phyloP scores from a whole-genome alignment of 2,113 vertebrate genomes.

The Mus spicilegus region DNA sequence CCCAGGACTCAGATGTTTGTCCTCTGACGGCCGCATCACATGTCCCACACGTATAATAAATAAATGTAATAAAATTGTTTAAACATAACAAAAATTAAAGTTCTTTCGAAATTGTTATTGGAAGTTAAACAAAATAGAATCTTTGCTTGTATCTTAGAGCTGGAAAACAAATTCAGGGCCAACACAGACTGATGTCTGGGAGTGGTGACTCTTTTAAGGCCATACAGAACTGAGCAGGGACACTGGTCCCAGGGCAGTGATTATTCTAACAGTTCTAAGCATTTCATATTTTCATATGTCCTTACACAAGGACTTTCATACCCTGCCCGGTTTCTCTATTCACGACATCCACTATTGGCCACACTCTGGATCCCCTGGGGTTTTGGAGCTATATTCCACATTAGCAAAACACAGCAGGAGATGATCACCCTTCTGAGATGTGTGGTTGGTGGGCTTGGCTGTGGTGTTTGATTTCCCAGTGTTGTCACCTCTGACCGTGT shows the following conservation, averaged over 20 bases:
- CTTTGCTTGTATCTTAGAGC: not conserved
- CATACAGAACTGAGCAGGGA: not conserved
- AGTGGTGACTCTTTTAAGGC: not conserved
- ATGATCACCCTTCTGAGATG: slow-evolving; percentile 33
- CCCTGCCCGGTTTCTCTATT: not conserved
- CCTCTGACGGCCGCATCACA: too few relatives aligned
- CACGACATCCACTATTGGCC: slow-evolving; percentile 55
- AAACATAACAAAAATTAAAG: not conserved
- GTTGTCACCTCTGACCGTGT: not conserved
- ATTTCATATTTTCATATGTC: slow-evolving; percentile 40
- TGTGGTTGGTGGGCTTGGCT: not conserved
- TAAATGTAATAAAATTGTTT: not conserved
- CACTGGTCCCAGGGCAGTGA: not conserved
- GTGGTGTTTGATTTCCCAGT: slow-evolving; percentile 10
- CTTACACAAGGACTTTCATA: not conserved
- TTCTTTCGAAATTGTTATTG: slow-evolving; percentile 35
- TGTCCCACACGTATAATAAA: not conserved
- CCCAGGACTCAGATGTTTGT: not conserved
- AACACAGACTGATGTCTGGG: not conserved
- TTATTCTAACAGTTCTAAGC: not conserved
- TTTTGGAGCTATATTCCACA: slow-evolving; percentile 59
- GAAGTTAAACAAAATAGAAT: not conserved
- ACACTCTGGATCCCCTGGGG: slow-evolving; percentile 5
- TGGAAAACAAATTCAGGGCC: not conserved
- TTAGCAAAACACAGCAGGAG: slow-evolving; percentile 57